Evolutionary conservation across 2,888 invertebrate genomes (phyloP).

Genomic region (Mythimna ferrago): DNA sequence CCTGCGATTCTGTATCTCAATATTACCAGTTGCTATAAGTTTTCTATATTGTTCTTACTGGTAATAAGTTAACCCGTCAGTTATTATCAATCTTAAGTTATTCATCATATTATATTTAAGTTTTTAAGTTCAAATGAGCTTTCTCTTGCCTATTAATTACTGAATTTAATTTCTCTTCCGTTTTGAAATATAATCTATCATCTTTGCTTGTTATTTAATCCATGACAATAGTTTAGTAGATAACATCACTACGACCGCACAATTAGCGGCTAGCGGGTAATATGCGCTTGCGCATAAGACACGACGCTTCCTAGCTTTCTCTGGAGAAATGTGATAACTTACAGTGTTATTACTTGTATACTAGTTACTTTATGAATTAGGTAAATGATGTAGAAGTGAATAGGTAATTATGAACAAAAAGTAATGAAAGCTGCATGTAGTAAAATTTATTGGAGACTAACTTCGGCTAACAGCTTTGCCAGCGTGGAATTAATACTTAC

Average conservation of each 20-base stretch:
- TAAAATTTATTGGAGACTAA: not conserved
- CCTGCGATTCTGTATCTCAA: too few relatives aligned
- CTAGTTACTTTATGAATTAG: conserved; percentile 4
- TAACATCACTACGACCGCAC: conserved; percentile 14
- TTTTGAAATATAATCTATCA: not conserved
- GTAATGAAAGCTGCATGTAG: not conserved
- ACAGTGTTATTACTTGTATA: not conserved
- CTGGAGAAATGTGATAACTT: conserved; percentile 37
- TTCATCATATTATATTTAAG: too few relatives aligned
- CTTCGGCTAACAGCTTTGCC: too few relatives aligned
- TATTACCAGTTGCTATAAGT: too few relatives aligned
- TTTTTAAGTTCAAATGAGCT: not conserved
- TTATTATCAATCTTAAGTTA: too few relatives aligned
- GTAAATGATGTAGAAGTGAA: not conserved
- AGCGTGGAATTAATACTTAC: too few relatives aligned
- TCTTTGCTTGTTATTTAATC: not conserved
- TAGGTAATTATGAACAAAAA: not conserved
- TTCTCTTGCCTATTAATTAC: not conserved
- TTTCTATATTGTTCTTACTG: too few relatives aligned
- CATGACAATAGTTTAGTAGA: conserved; percentile 7
- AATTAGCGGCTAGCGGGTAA: conserved; percentile 43
- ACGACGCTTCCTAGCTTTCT: conserved; percentile 48
- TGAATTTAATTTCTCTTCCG: not conserved
- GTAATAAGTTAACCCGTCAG: too few relatives aligned
- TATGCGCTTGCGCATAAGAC: conserved; percentile 40